phyloP scores from a whole-genome alignment of 1,140 invertebrate genomes.

The Drosophila nigrodunni region DNA sequence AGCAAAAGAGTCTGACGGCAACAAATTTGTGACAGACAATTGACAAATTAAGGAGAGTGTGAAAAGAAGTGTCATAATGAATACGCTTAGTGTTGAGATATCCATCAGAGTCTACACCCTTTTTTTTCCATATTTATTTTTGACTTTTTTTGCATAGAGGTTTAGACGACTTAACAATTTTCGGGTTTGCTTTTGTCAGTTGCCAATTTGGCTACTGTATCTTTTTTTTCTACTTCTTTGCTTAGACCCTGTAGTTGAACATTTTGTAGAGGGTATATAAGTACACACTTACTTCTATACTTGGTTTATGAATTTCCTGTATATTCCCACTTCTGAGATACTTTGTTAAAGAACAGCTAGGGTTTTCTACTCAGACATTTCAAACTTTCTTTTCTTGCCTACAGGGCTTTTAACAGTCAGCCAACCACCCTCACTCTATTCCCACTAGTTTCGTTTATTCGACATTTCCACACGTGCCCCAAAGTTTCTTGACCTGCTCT shows the following conservation, averaged over 20 bases:
- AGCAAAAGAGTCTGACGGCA: too few species aligned
- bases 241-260: too few species aligned
- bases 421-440: too few species aligned
- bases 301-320: too few species aligned
- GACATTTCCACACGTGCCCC: conserved; percentile 43
- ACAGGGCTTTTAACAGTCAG: too few species aligned
- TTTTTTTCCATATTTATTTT: neutral
- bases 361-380: too few species aligned
- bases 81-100: conserved; percentile 52
- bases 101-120: conserved; percentile 45
- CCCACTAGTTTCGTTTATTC: conserved; percentile 4
- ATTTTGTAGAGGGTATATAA: too few species aligned
- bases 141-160: conserved; percentile 17
- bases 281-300: too few species aligned
- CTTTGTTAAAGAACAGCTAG: too few species aligned
- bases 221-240: neutral
- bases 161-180: conserved; percentile 9
- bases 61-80: conserved; percentile 63
- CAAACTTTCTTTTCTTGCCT: too few species aligned
- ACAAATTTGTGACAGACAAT: conserved; percentile 38
- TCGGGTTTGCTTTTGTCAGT: conserved; percentile 17
- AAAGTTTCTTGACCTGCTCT: conserved; percentile 55
- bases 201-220: conserved; percentile 28
- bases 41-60: neutral
- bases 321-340: too few species aligned